phyloP scores from a whole-genome alignment of 1,140 invertebrate species.

The Ephestia elutella region DNA sequence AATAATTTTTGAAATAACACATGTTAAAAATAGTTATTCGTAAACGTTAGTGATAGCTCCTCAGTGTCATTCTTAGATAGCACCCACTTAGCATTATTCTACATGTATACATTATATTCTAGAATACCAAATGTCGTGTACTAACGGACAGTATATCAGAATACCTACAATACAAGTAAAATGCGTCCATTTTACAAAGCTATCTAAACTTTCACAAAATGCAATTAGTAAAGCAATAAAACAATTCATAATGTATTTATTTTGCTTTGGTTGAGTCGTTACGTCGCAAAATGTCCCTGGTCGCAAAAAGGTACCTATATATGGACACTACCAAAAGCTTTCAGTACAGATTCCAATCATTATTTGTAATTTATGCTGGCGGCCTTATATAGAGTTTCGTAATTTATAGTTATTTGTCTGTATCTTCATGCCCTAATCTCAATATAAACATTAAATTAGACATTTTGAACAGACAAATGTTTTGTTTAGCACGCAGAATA shows the following conservation, averaged over 20 bases:
- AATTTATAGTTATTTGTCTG: too few relatives aligned
- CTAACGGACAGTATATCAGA: not conserved
- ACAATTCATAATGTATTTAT: not conserved
- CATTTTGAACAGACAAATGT: too few relatives aligned
- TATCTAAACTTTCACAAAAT: not conserved
- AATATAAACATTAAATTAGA: too few relatives aligned
- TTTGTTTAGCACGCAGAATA: too few relatives aligned
- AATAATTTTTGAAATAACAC: not conserved
- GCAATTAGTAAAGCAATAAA: not conserved
- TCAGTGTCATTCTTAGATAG: slow-evolving; percentile 19
- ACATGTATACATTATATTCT: slow-evolving; percentile 9
- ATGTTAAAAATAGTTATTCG: not conserved
- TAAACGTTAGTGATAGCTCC: not conserved
- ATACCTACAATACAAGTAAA: slow-evolving; percentile 3
- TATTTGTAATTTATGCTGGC: too few relatives aligned
- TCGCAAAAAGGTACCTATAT: too few relatives aligned
- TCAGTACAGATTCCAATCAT: too few relatives aligned
- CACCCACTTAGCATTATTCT: slow-evolving; percentile 21
- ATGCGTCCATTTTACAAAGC: not conserved
- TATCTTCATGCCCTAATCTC: too few relatives aligned
- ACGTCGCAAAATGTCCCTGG: too few relatives aligned
- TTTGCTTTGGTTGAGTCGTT: too few relatives aligned
- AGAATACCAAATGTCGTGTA: slow-evolving; percentile 15
- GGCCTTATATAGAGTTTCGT: too few relatives aligned
- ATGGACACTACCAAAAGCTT: too few relatives aligned